Evolutionary conservation across 2,797 vertebrate genomes (phyloP).

Genomic region (Brachyalestes nurse): DNA sequence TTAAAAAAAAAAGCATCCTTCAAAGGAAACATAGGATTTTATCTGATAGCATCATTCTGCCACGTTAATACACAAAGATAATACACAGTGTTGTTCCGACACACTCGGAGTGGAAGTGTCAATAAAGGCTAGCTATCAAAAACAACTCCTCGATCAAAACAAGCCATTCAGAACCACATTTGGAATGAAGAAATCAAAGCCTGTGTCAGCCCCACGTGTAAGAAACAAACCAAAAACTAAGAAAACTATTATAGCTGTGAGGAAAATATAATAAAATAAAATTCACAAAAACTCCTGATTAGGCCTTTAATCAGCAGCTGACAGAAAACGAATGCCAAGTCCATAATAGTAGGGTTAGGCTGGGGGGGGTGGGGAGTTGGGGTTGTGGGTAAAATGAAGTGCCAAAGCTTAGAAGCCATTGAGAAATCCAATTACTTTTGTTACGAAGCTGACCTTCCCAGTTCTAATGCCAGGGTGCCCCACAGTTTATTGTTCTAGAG

Average conservation of each 20-base stretch:
- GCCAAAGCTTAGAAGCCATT: slow-evolving; percentile 17
- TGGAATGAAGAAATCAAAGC: not conserved
- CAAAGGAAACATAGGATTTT: not conserved
- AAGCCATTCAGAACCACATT: not conserved
- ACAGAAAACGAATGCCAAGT: slow-evolving; percentile 21
- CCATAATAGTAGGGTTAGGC: not conserved
- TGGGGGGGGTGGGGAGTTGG: not conserved
- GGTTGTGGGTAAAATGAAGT: not conserved
- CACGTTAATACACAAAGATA: not conserved
- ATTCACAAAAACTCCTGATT: not conserved
- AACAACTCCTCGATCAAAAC: too few species aligned
- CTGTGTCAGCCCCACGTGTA: too few species aligned
- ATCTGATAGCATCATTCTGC: too few species aligned
- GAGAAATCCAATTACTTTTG: slow-evolving; percentile 16
- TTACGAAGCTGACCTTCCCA: slow-evolving; percentile 22
- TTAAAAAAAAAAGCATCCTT: not conserved
- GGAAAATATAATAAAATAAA: not conserved
- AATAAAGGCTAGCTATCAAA: too few species aligned
- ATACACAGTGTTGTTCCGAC: not conserved
- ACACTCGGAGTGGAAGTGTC: too few species aligned
- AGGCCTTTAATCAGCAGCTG: slow-evolving; percentile 21
- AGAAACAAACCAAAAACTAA: too few species aligned
- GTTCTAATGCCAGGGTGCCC: slow-evolving; percentile 4
- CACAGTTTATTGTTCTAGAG: slow-evolving; percentile 16
- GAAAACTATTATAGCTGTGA: not conserved